A percentile compares a stretch with the other conserved stretches of the same genome.
Evolutionary conservation across 2,888 invertebrate species (phyloP).

Genomic region (Drosophila paranaensis): DNA sequence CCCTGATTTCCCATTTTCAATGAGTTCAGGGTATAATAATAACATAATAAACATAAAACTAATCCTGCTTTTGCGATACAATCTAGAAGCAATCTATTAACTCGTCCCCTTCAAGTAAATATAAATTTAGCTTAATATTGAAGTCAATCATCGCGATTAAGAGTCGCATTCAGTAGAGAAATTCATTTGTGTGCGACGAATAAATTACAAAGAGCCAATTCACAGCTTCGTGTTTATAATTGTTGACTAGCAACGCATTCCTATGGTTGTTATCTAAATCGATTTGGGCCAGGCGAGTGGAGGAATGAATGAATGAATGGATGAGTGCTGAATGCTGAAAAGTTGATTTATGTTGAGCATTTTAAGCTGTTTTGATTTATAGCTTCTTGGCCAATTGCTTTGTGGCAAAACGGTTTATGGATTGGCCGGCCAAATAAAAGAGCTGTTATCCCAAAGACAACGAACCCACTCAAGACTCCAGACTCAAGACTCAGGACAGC

Average conservation of each 20-base stretch:
- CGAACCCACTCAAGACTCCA: neutral
- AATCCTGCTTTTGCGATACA: neutral
- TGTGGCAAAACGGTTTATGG: slow-evolving; percentile 43
- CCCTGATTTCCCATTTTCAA: too few relatives aligned
- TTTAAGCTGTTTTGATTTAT: slow-evolving; percentile 69
- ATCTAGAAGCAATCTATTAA: neutral
- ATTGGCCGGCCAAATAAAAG: slow-evolving; percentile 34
- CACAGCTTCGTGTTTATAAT: slow-evolving; percentile 9
- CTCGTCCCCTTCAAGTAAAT: neutral
- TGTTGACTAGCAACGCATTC: slow-evolving; percentile 15
- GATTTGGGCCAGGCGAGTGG: neutral
- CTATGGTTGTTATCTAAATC: slow-evolving; percentile 9
- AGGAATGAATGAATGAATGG: neutral
- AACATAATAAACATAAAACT: neutral
- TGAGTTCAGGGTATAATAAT: too few relatives aligned
- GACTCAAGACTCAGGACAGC: neutral
- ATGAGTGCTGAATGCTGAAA: neutral
- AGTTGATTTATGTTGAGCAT: slow-evolving; percentile 46
- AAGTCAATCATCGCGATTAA: neutral
- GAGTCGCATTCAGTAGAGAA: neutral
- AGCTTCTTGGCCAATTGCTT: slow-evolving; percentile 47
- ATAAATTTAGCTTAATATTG: neutral
- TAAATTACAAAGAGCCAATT: slow-evolving; percentile 6
- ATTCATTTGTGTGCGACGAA: slow-evolving; percentile 9
- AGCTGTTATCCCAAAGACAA: slow-evolving; percentile 14